phyloP scores from a whole-genome alignment of 37 sponge, comb jelly and placozoan genomes.

The Beroe forskalii region DNA sequence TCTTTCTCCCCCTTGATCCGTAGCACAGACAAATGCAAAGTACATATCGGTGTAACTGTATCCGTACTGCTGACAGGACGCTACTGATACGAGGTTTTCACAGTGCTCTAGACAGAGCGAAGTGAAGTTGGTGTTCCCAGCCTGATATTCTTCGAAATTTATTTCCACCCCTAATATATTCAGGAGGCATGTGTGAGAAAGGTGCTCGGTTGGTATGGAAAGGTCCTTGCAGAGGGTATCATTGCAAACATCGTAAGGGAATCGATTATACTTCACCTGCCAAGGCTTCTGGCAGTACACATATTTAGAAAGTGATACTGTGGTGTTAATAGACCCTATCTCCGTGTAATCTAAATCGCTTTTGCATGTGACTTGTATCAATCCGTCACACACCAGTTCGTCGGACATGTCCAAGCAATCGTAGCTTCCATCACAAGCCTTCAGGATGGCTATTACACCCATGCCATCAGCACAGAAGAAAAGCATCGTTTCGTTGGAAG shows the following conservation, averaged over 20 bases:
- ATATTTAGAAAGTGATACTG: not conserved
- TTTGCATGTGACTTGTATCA: not conserved
- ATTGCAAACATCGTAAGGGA: not conserved
- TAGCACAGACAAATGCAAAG: not conserved
- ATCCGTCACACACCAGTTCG: not conserved
- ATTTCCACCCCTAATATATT: not conserved
- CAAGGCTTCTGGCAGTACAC: not conserved
- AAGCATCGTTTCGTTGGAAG: not conserved
- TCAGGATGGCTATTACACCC: not conserved
- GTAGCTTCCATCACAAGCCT: not conserved
- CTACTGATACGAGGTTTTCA: not conserved
- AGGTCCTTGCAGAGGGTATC: not conserved
- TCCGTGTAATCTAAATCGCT: not conserved
- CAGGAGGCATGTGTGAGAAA: not conserved
- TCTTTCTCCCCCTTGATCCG: not conserved
- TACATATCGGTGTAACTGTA: not conserved
- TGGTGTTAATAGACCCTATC: not conserved
- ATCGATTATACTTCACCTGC: not conserved
- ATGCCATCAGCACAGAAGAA: conserved; percentile 8
- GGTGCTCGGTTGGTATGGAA: not conserved
- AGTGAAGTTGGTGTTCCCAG: not conserved
- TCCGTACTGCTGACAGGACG: not conserved
- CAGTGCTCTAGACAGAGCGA: not conserved
- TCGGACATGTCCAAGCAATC: not conserved
- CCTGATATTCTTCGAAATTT: not conserved